phyloP scores from a whole-genome alignment of 2,888 invertebrate genomes.

The Seira ritae region DNA sequence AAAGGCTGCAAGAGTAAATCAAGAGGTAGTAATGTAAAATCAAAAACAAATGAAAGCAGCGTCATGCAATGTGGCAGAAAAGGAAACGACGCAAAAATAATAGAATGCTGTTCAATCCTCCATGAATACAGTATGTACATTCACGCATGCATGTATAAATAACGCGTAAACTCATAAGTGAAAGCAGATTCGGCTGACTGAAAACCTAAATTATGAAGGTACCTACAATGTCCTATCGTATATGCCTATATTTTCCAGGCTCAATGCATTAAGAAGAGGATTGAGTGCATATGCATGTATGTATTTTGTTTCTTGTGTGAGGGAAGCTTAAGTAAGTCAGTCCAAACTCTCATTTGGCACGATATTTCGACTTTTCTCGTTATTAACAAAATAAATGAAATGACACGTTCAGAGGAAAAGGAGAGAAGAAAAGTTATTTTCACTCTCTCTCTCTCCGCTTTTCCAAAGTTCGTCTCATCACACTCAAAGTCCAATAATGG shows the following conservation, averaged over 20 bases:
- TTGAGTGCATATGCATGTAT: background rate
- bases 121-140: background rate
- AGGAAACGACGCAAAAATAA: background rate
- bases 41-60: constrained; percentile 1
- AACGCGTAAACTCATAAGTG: background rate
- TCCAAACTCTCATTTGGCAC: constrained; percentile 69
- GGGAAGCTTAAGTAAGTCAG: constrained; percentile 17
- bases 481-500: constrained; percentile 46
- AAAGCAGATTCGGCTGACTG: no score
- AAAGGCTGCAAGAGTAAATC: background rate
- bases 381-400: constrained; percentile 74
- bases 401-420: constrained; percentile 68
- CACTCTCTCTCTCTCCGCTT: constrained; percentile 15
- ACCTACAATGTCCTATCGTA: background rate
- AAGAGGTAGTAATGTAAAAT: background rate
- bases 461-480: constrained; percentile 22
- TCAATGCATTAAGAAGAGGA: background rate
- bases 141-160: background rate
- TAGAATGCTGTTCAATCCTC: no score
- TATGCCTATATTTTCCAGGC: constrained; percentile 18
- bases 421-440: background rate
- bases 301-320: background rate
- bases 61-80: background rate
- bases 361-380: constrained; percentile 56
- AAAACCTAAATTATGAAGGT: no score